Evolutionary conservation across 2,888 invertebrate species (phyloP), one percentile per base, ranked within the genome.

Genomic region (Hypselothyrea guttata): DNA sequence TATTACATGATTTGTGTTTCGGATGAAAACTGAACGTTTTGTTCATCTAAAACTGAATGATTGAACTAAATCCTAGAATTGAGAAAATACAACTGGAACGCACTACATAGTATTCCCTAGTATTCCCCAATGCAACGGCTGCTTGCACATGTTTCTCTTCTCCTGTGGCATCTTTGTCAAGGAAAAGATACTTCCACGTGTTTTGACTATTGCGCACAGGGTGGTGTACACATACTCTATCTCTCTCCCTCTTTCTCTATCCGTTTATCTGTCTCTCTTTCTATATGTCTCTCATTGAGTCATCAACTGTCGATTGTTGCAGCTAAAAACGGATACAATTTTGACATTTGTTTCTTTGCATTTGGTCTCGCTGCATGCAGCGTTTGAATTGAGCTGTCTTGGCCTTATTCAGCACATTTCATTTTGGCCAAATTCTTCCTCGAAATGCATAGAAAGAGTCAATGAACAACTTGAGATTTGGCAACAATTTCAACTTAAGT

Each of bases 141-240:
- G 84, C 34, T 27, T 52, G 62, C 76, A 83, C 72, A 83, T 79
- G 76, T 79, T 83, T 51, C 18, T 38, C n/a, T 22, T 18, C 9
- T 30, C 41, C 28, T 49, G 18, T 46, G 37, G 11, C 48, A 31
- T 51, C 33, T 65, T 27, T 42, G 27, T 51, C 38, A 46, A 37
- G 31, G 67, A 55, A 55, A 69, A 48, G 7, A 33, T 28, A 11
- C 37, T 12, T 65, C 42, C 69, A 69, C 67, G 69, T 69, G 69
- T 76, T 83, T 60, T 76, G 76, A 76, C 81, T 70, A 38, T 30
- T 56, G 61, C 84, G 11, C 77, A 55, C 61, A 47, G 82, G 77
- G 75, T 71, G 77, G 74, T 12, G 16, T 8, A 40, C 12, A 18
- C n/a, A 42, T n/a, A 42, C 9, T n/a, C 18, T n/a, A n/a, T n/a